Percentiles rank a stretch among this genome's conserved stretches.
These are phyloP conservation scores for Marcusenius ussheri DNA, from an alignment of 2,113 vertebrate species.

Conservation along the genomic window DNA sequence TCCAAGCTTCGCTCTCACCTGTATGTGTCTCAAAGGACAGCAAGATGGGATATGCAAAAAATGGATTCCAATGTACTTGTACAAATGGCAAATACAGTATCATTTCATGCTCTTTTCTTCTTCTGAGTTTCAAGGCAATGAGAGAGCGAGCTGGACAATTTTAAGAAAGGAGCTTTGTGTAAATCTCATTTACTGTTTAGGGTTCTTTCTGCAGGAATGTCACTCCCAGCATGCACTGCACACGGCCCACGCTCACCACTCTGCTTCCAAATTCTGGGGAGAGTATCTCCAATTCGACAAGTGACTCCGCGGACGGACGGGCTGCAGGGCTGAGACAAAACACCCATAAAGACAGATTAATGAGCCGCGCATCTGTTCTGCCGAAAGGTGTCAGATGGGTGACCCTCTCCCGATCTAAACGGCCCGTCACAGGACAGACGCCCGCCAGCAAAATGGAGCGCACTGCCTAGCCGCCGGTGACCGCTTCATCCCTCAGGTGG, in stretches of 20 bases:
- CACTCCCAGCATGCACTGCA: constrained; percentile 9
- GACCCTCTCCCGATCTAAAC: neutral
- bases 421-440: neutral
- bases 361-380: neutral
- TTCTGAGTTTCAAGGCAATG: neutral
- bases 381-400: too few relatives aligned
- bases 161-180: neutral
- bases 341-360: neutral
- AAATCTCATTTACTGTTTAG: neutral
- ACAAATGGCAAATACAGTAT: neutral
- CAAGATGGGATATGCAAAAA: neutral
- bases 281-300: neutral
- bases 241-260: neutral
- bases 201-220: neutral
- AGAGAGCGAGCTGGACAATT: neutral
- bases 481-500: neutral
- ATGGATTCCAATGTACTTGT: neutral
- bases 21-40: neutral
- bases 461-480: neutral
- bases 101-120: neutral
- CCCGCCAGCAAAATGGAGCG: neutral
- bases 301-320: neutral
- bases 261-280: neutral
- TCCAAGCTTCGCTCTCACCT: neutral
- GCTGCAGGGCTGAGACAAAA: neutral